Base-by-base conservation (phyloP, 2,888 invertebrate species). In the Glyphotaelius pellucidus region DNA sequence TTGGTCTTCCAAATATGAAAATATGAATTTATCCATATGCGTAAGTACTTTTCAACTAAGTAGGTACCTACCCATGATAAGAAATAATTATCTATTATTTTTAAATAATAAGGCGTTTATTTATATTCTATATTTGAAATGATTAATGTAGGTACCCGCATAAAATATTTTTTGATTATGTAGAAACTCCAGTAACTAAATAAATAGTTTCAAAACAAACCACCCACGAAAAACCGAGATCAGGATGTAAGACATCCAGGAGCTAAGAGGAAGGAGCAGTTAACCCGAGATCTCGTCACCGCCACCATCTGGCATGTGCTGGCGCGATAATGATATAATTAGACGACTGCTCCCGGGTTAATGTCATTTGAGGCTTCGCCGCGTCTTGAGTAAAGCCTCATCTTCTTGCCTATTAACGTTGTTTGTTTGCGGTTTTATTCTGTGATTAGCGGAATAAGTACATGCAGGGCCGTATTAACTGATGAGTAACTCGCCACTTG, bases 221-320 rank as follows among this genome's bases (percentile, higher is more conserved):
- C 7, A 67, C 7, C 2, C 7, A 67, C n/a, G 67, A 67, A 67
- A 67, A 67, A 67, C 67, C 67, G 25, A 67, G 25, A 52, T 52
- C 4, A 19, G 52, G 52, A 52, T 52, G 0, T 52, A 4, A 52
- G 52, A 52, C 5, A 19, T 25, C 9, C 19, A 47, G 47, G 47
- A 47, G 47, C 19, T 11, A 14, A 7, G 7, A 83, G 31, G 32
- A 32, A 25, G 35, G 83, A 35, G 32, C 25, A 35, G 83, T 83
- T 83, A 83, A 83, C 83, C 83, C 35, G 15, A 25, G 83, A 15
- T 83, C 83, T 35, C 83, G 35, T 83, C 83, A 83, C 32, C 83
- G 83, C 83, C 83, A 35, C 32, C 83, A 83, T 35, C 19, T n/a
- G 83, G 83, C 83, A 35, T 32, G 15, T 25, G 32, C 83, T 9